Percentiles rank a stretch among this genome's conserved stretches.
Evolutionary conservation across 2,113 vertebrate species (phyloP).

Genomic region (Sarotherodon lohbergeri): DNA sequence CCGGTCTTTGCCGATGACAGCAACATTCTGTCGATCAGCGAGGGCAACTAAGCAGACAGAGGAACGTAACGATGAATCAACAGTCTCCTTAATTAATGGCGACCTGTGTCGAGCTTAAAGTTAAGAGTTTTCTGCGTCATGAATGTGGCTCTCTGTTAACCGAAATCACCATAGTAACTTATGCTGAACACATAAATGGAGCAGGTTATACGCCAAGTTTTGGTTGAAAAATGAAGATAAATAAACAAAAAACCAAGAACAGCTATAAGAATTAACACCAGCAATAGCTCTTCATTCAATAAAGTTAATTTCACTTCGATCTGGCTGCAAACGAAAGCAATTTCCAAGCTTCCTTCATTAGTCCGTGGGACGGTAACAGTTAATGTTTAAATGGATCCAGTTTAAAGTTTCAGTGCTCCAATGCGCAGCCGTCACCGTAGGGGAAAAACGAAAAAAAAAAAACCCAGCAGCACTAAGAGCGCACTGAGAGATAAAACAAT

Average conservation of each 20-base stretch:
- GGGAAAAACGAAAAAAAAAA: background rate
- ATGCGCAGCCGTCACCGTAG: background rate
- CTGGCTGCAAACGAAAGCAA: background rate
- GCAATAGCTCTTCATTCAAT: background rate
- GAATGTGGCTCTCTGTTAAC: background rate
- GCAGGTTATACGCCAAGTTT: background rate
- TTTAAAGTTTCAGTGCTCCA: background rate
- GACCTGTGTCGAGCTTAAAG: background rate
- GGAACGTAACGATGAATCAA: background rate
- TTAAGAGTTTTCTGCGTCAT: background rate
- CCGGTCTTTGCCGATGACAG: conserved; percentile 84
- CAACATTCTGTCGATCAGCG: conserved; percentile 93
- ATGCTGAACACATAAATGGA: background rate
- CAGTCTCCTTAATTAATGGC: background rate
- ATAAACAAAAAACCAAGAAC: background rate
- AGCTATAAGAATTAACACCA: background rate
- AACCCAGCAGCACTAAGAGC: background rate
- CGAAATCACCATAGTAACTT: background rate
- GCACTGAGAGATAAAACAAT: background rate
- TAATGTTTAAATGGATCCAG: background rate
- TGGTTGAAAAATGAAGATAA: background rate
- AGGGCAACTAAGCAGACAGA: conserved; percentile 78
- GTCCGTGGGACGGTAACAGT: background rate
- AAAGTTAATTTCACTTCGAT: background rate
- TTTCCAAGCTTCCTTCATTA: background rate